Base-by-base conservation (phyloP, 1,140 invertebrate genomes). In the Charaxes varanes region DNA sequence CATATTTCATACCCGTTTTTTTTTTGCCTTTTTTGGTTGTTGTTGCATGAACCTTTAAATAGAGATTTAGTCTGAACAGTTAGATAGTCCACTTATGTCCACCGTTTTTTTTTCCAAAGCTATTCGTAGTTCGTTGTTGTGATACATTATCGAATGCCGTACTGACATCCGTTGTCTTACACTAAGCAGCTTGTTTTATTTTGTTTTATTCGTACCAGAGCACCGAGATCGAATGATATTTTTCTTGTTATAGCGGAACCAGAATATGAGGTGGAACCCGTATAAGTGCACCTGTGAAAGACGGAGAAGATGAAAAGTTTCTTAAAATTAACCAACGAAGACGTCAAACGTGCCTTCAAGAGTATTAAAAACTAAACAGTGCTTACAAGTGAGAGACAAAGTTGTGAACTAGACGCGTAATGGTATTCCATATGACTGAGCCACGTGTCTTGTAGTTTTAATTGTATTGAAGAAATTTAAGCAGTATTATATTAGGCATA, bases 91-190 rank as follows among this genome's bases (percentile, higher is more conserved):
- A n/a, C n/a, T n/a, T n/a, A n/a, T n/a, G n/a, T n/a, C n/a, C n/a
- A n/a, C n/a, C n/a, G n/a, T n/a, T n/a, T n/a, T n/a, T n/a, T n/a
- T n/a, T n/a, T n/a, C n/a, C n/a, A n/a, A n/a, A n/a, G n/a, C n/a
- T n/a, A n/a, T n/a, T n/a, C n/a, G n/a, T n/a, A n/a, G n/a, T n/a
- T n/a, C n/a, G n/a, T 3, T 5, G 28, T 31, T 13, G 1, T 18
- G 22, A 40, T 3, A 16, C n/a, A 7, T 37, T 51, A n/a, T 27
- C 41, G 14, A 17, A 34, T 38, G 54, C 55, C 53, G 51, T 62
- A 43, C 60, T 54, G 71, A 77, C 76, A 82, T 82, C 78, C 74
- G 66, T 80, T 77, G 66, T 82, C 71, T 82, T 76, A 60, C 54
- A 49, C 53, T 36, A 52, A 61, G 42, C 32, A 40, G 58, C 60